Evolutionary conservation across 1,140 invertebrate species (phyloP).

Genomic region (Trissolcus basalis): DNA sequence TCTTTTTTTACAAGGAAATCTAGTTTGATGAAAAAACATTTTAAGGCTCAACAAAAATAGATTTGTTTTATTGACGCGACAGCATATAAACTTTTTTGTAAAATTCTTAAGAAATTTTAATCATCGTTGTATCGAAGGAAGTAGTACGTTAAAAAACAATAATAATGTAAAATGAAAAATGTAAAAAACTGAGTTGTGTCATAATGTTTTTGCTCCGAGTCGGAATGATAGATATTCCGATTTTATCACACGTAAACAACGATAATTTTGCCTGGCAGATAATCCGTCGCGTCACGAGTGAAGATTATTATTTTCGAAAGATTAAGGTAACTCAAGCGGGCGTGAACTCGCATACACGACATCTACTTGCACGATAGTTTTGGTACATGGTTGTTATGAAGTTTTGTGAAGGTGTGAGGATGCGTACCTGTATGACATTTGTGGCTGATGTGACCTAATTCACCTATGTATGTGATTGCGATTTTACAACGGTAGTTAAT

Average conservation of each 20-base stretch:
- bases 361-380: conserved; percentile 16
- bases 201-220: too few relatives aligned
- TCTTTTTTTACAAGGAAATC: too few relatives aligned
- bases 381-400: conserved; percentile 28
- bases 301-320: conserved; percentile 27
- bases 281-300: conserved; percentile 6
- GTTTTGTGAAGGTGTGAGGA: conserved; percentile 42
- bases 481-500: conserved; percentile 19
- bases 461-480: conserved; percentile 48
- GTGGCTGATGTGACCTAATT: conserved; percentile 59
- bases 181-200: too few relatives aligned
- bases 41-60: too few relatives aligned
- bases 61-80: too few relatives aligned
- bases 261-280: conserved; percentile 14
- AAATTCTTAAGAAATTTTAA: too few relatives aligned
- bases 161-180: too few relatives aligned
- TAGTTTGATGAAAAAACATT: too few relatives aligned
- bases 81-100: too few relatives aligned
- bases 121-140: too few relatives aligned
- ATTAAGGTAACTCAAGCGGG: conserved; percentile 20
- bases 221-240: background rate
- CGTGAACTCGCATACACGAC: conserved; percentile 19
- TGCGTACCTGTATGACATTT: conserved; percentile 60
- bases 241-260: background rate
- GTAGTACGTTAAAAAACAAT: too few relatives aligned